Evolutionary conservation across 2,888 invertebrate species (phyloP), one percentile per base, ranked within the genome.

Genomic region (Syrphus vitripennis): DNA sequence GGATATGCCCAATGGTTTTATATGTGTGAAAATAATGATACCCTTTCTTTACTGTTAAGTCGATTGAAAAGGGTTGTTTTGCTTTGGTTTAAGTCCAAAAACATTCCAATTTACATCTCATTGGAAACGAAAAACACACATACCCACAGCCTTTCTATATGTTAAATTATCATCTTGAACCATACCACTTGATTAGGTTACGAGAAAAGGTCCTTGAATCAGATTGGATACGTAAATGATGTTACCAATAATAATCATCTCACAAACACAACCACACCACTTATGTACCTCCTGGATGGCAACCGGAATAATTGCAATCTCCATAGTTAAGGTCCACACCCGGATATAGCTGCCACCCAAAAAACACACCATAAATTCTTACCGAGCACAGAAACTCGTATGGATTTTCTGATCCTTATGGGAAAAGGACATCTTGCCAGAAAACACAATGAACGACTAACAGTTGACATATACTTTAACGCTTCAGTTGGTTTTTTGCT

Each of bases 391-490:
- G 65, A 45, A 61, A 50, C 53, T 84, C 81, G 84, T 82, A 86
- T 74, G 82, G 77, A 86, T 77, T 77, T 70, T 77, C 82, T 86
- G 82, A 86, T 86, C 86, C 86, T 82, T 86, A 82, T 86, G 86
- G 82, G 86, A 86, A 86, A 86, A 86, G 86, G 86, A 86, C 86
- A 86, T 86, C 86, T 82, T 86, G 86, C 78, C 82, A 82, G 82
- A 86, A 78, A 86, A 82, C 72, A 86, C 86, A 82, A 84, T 84
- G 84, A 81, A 81, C 80, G 61, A 86, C 86, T 82, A 91, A 89
- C 90, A 90, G 92, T 91, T 91, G 92, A 91, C 92, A 91, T 89
- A 91, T 91, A 91, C 91, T 91, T 92, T 92, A 92, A 91, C 92
- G 92, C 92, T 90, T 92, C 91, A 91, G 92, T 92, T 92, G 91